phyloP scores from a whole-genome alignment of 1,140 invertebrate genomes.

The Caenorhabditis brenneri region DNA sequence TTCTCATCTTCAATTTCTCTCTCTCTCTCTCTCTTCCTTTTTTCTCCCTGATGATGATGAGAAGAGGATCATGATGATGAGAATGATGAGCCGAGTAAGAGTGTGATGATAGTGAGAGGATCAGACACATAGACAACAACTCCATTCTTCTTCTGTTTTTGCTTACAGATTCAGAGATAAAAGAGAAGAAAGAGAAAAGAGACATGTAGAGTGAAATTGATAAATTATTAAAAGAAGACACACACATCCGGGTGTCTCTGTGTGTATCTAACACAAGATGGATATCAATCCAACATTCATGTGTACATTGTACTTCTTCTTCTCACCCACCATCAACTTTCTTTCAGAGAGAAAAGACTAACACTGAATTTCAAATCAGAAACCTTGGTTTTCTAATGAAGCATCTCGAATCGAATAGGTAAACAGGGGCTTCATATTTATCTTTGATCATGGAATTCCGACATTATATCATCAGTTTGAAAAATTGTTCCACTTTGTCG shows the following conservation, averaged over 20 bases:
- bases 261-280: slow-evolving; percentile 23
- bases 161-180: neutral
- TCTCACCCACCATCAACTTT: neutral
- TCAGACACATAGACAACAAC: neutral
- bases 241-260: neutral
- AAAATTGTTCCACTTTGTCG: too few relatives aligned
- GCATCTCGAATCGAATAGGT: too few relatives aligned
- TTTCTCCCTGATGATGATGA: neutral
- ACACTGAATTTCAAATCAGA: neutral
- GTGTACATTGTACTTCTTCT: slow-evolving; percentile 12
- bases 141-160: slow-evolving; percentile 19
- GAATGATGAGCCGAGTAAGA: neutral
- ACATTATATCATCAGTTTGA: too few relatives aligned
- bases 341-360: neutral
- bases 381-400: too few relatives aligned
- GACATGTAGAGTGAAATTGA: neutral
- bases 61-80: slow-evolving; percentile 14
- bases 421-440: too few relatives aligned
- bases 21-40: neutral
- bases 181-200: neutral
- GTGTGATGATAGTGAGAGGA: slow-evolving; percentile 17
- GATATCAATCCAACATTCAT: slow-evolving; percentile 18
- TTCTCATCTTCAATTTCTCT: neutral
- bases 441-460: too few relatives aligned
- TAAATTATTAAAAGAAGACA: slow-evolving; percentile 39